These are phyloP conservation scores for Harpegnathos saltator DNA, from an alignment of 1,140 invertebrate species.

Conservation along the genomic window DNA sequence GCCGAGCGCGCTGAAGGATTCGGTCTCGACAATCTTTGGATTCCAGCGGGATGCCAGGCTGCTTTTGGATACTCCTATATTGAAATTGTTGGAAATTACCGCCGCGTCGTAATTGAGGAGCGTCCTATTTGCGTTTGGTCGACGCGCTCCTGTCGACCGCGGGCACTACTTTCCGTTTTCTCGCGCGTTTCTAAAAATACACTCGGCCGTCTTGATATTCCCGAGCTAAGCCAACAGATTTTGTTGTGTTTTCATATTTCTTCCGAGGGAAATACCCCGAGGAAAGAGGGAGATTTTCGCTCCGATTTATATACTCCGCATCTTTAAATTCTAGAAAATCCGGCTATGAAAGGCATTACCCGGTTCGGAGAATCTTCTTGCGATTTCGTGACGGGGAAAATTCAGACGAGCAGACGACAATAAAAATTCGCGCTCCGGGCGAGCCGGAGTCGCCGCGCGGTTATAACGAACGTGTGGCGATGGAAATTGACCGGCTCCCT, in stretches of 20 bases:
- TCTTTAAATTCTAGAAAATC: not conserved
- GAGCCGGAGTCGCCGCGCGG: not conserved
- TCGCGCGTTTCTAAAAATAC: too few species aligned
- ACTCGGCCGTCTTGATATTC: not conserved
- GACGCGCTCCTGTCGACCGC: too few species aligned
- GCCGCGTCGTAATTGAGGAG: too few species aligned
- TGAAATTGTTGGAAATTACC: too few species aligned
- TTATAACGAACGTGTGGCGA: slow-evolving; percentile 34
- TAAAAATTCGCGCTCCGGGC: slow-evolving; percentile 12
- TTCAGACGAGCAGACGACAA: not conserved
- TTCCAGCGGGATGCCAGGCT: too few species aligned
- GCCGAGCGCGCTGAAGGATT: not conserved
- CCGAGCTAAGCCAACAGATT: not conserved
- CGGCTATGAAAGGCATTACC: not conserved
- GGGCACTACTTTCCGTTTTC: too few species aligned
- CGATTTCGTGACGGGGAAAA: slow-evolving; percentile 17
- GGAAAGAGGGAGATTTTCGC: not conserved
- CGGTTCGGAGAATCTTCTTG: slow-evolving; percentile 5
- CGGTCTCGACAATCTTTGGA: too few species aligned
- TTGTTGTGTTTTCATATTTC: not conserved
- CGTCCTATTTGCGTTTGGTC: too few species aligned
- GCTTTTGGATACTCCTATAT: too few species aligned
- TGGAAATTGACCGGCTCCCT: slow-evolving; percentile 44
- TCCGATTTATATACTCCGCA: not conserved
- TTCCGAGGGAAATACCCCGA: not conserved